Evolutionary conservation across 35 echinoderm and acorn worm genomes (phyloP), one percentile per base, ranked within the genome.

Genomic region (Anneissia japonica): DNA sequence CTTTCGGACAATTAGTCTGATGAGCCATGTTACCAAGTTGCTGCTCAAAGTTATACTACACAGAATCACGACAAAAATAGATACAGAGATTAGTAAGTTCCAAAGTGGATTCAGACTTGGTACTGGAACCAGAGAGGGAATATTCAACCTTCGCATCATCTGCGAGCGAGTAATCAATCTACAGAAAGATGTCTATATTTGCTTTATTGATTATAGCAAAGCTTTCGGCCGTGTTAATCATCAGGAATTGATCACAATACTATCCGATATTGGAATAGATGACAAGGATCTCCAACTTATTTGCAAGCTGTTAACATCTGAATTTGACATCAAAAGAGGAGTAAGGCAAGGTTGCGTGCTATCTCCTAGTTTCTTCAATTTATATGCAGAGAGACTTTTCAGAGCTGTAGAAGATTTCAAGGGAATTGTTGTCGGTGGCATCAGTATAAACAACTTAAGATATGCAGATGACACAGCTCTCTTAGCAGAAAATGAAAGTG

Each of bases 61-160:
- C 34, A 64, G 36, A 73, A 85, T 74, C 39, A 23, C 31, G 39
- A 76, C 23, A 26, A 85, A 33, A 38, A 76, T 85, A 30, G 84
- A 85, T 21, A 30, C 74, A 37, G 64, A 75, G 30, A 74, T 85
- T 37, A 74, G 76, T 29, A 17, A 75, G 26, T 64, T 13, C 72
- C 72, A 85, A 85, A 74, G 4, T 74, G 84, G 84, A 21, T 85
- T 85, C 28, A 85, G 64, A 85, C 31, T 32, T 33, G 84, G 84
- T 21, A 85, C 74, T 4, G 84, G 84, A 73, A 85, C 31, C 31
- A 85, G 84, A 85, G 64, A 85, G 36, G 73, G 84, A 21, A n/a
- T 75, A 14, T 85, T 85, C 56, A 85, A 85, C 74, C 36, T 85
- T 37, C 56, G 56, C 6, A 85, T 85, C 33, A 85, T 85, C 39